phyloP scores from a whole-genome alignment of 2,113 vertebrate genomes.

The Microtus richardsoni region DNA sequence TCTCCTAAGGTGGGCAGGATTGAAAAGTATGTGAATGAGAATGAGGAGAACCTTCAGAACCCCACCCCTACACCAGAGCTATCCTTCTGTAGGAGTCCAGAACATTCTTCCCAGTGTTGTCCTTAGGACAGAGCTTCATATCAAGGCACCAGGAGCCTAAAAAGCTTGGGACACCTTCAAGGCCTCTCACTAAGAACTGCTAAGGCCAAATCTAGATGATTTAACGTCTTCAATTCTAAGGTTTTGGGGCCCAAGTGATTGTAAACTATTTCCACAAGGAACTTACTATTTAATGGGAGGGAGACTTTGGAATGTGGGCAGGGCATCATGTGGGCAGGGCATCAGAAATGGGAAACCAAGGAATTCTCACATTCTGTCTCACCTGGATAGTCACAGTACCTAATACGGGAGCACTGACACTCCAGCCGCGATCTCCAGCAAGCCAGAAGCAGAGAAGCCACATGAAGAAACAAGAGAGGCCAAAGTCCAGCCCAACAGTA shows the following conservation, averaged over 20 bases:
- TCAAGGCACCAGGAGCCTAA: neutral
- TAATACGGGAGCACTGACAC: conserved; percentile 96
- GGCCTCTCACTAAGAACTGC: neutral
- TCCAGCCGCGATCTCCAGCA: conserved; percentile 94
- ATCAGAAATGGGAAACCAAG: conserved; percentile 49
- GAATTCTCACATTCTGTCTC: conserved; percentile 67
- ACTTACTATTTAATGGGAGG: neutral
- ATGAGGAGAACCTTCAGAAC: neutral
- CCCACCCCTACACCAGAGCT: neutral
- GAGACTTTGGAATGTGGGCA: neutral
- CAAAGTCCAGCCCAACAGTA: conserved; percentile 89
- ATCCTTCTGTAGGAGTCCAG: neutral
- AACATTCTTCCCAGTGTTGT: neutral
- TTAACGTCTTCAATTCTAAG: conserved; percentile 16
- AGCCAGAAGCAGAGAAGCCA: conserved; percentile 89
- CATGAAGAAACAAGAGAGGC: conserved; percentile 87
- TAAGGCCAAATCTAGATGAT: neutral
- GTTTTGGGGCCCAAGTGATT: neutral
- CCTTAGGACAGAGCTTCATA: neutral
- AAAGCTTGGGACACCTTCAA: neutral
- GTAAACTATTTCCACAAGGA: conserved; percentile 4
- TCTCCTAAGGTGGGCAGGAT: conserved; percentile 88
- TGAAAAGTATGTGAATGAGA: conserved; percentile 22
- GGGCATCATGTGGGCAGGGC: conserved; percentile 13
- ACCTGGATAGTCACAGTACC: conserved; percentile 91